A percentile compares a stretch with the other conserved stretches of the same genome.
Evolutionary conservation across 2,113 vertebrate genomes (phyloP).

Genomic region (Lontra canadensis): DNA sequence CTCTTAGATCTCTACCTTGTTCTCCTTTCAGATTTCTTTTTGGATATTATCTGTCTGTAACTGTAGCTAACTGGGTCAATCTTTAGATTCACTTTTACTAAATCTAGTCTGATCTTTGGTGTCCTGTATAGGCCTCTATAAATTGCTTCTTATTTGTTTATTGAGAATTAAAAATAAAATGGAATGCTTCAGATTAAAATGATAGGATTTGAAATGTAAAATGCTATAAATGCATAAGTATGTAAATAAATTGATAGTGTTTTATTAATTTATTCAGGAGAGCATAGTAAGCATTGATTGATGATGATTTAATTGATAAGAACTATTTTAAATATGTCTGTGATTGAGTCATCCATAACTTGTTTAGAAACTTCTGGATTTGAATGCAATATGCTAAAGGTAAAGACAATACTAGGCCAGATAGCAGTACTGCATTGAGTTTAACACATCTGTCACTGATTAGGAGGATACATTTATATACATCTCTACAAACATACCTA

Average conservation of each 20-base stretch:
- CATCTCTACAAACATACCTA: background rate
- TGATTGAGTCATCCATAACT: background rate
- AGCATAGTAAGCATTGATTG: background rate
- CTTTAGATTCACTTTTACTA: background rate
- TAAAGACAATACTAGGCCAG: background rate
- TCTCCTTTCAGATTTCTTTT: background rate
- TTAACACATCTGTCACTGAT: background rate
- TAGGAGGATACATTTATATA: background rate
- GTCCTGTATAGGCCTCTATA: background rate
- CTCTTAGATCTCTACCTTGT: background rate
- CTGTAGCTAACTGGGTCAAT: background rate
- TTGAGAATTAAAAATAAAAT: constrained; percentile 36
- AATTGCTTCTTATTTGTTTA: background rate
- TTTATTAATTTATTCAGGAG: background rate
- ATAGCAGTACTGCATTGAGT: background rate
- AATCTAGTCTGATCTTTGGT: background rate
- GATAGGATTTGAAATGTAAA: constrained; percentile 44
- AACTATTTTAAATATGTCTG: background rate
- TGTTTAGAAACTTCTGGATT: constrained; percentile 1
- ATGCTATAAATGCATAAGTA: background rate
- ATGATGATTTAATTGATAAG: background rate
- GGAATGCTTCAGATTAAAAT: background rate
- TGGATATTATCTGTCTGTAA: background rate
- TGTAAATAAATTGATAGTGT: background rate
- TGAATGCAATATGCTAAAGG: background rate